Conservation (phyloP, 2,797 vertebrate species). For the Sebastes hubbsi region DNA sequence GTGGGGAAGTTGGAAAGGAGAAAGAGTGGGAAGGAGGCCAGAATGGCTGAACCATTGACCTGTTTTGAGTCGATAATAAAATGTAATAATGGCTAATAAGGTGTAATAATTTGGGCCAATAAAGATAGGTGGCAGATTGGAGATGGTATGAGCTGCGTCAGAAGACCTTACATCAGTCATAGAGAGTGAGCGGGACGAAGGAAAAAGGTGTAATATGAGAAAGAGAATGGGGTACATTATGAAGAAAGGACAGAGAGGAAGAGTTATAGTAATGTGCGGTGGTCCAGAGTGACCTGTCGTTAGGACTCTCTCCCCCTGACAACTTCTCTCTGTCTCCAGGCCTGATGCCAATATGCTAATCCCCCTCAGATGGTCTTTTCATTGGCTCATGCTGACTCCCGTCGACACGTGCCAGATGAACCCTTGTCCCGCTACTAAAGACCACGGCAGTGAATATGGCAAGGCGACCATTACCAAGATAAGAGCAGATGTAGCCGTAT, state of each 20-base stretch:
- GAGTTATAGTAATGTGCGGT: slow-evolving; percentile 87
- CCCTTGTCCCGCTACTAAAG: slow-evolving; percentile 33
- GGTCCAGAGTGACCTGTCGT: slow-evolving; percentile 85
- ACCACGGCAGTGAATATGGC: slow-evolving; percentile 37
- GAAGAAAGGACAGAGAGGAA: slow-evolving; percentile 66
- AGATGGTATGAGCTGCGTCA: slow-evolving; percentile 62
- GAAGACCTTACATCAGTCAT: slow-evolving; percentile 66
- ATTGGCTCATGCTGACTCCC: slow-evolving; percentile 61
- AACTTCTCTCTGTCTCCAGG: slow-evolving; percentile 78
- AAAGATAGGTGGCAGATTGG: slow-evolving; percentile 75
- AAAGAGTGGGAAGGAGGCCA: slow-evolving; percentile 71
- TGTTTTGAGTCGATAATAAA: slow-evolving; percentile 71
- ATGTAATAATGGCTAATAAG: slow-evolving; percentile 77
- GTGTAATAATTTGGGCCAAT: slow-evolving; percentile 76
- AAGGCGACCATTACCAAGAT: slow-evolving; percentile 46
- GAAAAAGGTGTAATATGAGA: not conserved
- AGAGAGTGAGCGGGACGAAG: not conserved
- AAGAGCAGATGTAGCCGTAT: slow-evolving; percentile 57
- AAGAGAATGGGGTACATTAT: not conserved
- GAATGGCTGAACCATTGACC: slow-evolving; percentile 63
- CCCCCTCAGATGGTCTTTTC: slow-evolving; percentile 72
- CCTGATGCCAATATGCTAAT: slow-evolving; percentile 73
- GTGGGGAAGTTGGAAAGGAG: slow-evolving; percentile 56
- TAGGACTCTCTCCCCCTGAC: slow-evolving; percentile 81
- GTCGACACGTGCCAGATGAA: slow-evolving; percentile 51